Evolutionary conservation across 1,140 invertebrate species (phyloP).

Genomic region (Zaprionus capensis): DNA sequence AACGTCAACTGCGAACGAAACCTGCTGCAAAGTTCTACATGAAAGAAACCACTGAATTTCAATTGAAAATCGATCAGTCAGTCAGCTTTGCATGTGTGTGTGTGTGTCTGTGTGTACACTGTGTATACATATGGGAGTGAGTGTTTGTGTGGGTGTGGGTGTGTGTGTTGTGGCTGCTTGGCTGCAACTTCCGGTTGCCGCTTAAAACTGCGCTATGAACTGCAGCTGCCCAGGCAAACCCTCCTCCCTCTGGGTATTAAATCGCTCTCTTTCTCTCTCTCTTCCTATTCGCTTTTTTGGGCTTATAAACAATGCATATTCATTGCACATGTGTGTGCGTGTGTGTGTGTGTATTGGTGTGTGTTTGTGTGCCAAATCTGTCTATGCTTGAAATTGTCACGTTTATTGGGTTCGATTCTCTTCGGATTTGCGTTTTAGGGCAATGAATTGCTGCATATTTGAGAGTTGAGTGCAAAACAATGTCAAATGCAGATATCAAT

Average conservation of each 20-base stretch:
- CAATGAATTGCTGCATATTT: constrained; percentile 50
- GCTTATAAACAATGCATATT: constrained; percentile 61
- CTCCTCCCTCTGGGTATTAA: constrained; percentile 34
- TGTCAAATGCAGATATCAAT: constrained; percentile 46
- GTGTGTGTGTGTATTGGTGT: constrained; percentile 4
- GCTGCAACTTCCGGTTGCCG: constrained; percentile 57
- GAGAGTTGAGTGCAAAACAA: constrained; percentile 45
- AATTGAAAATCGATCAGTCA: constrained; percentile 77
- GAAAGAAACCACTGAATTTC: constrained; percentile 72
- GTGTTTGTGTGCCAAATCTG: constrained; percentile 40
- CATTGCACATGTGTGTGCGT: constrained; percentile 34
- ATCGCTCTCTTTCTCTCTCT: constrained; percentile 16
- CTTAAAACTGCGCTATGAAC: constrained; percentile 67
- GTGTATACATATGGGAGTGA: neutral
- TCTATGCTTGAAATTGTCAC: constrained; percentile 54
- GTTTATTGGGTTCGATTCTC: constrained; percentile 50
- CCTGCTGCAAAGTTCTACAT: constrained; percentile 42
- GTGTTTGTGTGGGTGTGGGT: constrained; percentile 11
- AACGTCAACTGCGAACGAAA: constrained; percentile 20
- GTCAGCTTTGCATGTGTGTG: constrained; percentile 11
- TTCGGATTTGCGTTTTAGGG: constrained; percentile 38
- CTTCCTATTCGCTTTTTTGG: constrained; percentile 1
- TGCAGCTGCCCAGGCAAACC: constrained; percentile 15
- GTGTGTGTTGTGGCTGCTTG: constrained; percentile 40
- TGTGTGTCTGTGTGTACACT: constrained; percentile 16